Evolutionary conservation across 1,140 invertebrate species (phyloP), one percentile per base, ranked within the genome.

Genomic region (Heterodera carotae): DNA sequence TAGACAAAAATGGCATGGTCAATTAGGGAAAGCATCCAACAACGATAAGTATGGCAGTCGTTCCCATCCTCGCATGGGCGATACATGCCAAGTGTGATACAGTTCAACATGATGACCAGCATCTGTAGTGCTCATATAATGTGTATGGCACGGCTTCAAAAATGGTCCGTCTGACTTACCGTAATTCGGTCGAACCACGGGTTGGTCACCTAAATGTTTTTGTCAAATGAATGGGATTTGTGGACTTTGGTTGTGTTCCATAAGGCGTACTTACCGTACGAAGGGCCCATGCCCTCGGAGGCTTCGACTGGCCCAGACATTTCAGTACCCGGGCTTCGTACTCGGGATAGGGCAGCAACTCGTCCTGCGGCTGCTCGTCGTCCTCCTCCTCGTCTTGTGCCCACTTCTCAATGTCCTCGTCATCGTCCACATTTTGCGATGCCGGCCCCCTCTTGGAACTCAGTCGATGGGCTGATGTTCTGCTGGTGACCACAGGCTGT

Each of bases 181-280:
- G 94, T 97, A 80, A 98, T 90, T 78, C 96, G 92, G 90, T 99
- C 97, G 90, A 99, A 99, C 96, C 97, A 99, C 89, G 94, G 94
- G 92, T 96, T 97, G 66, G 94, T 96, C 89, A 97, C 48, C 48
- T 29, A 73, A 27, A 12, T 68, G 33, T 43, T 22, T 68, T 15
- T 12, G 0, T 68, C 18, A 36, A 68, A 22, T 68, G 6, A 15
- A n/a, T 43, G 15, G 18, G 15, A 22, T 68, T n/a, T n/a, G 15
- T 29, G 62, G 29, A 66, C 1, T 34, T 10, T 66, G 33, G 15
- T 15, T 10, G 15, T 43, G 15, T 66, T 31, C 62, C 62, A 66
- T 8, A 66, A 66, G 33, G n/a, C n/a, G n/a, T 12, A 43, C 33
- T 18, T 68, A 73, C 76, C 68, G 79, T 92, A 82, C 91, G 92